Conservation (phyloP, 1,140 invertebrate genomes). For the Calycopis cecrops region DNA sequence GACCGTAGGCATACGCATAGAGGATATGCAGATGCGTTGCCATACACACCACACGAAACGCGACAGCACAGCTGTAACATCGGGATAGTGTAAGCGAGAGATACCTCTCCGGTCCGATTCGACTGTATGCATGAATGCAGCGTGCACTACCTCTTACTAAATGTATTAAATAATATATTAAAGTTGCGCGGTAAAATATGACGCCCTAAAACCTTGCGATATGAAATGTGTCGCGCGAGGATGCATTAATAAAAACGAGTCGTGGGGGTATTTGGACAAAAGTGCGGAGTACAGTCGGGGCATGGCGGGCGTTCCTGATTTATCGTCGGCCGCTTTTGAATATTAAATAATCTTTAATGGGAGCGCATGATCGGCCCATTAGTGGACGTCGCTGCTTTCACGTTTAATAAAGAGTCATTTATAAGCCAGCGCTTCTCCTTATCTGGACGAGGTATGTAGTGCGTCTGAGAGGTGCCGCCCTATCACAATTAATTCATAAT, state of each 20-base stretch:
- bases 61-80: too few relatives aligned
- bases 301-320: conserved; percentile 70
- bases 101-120: too few relatives aligned
- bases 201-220: too few relatives aligned
- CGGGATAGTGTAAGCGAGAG: too few relatives aligned
- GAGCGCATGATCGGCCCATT: conserved; percentile 74
- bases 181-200: too few relatives aligned
- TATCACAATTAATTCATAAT: conserved; percentile 72
- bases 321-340: conserved; percentile 71
- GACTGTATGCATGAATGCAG: too few relatives aligned
- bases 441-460: conserved; percentile 70
- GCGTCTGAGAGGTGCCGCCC: conserved; percentile 70
- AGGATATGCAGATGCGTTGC: too few relatives aligned
- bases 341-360: conserved; percentile 75
- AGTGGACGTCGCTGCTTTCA: conserved; percentile 71
- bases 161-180: too few relatives aligned
- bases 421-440: conserved; percentile 72
- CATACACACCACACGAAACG: too few relatives aligned
- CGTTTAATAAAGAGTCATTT: conserved; percentile 75
- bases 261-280: conserved; percentile 50
- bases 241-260: conserved; percentile 41
- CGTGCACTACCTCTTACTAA: too few relatives aligned
- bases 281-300: conserved; percentile 64
- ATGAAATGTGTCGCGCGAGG: too few relatives aligned
- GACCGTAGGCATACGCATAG: too few relatives aligned